Conservation (phyloP, 2,797 vertebrate genomes). For the Sorex maritimensis region DNA sequence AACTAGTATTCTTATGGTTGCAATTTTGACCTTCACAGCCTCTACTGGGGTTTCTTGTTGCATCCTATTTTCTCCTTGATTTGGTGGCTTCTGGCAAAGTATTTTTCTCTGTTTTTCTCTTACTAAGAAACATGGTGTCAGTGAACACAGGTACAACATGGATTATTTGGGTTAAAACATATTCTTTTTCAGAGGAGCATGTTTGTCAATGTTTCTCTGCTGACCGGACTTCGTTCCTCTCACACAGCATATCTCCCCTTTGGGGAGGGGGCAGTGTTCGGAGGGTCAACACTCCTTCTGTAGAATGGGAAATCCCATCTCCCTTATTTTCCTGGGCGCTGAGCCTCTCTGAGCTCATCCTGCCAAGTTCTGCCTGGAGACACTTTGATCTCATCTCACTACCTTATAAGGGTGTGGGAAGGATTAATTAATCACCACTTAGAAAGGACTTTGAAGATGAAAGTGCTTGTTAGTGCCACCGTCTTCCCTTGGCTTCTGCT, state of each 20-base stretch:
- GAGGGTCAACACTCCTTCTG: background rate
- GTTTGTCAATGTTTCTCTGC: background rate
- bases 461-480: constrained; percentile 47
- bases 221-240: background rate
- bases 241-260: background rate
- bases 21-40: background rate
- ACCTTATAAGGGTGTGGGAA: constrained; percentile 58
- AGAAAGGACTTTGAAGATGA: constrained; percentile 79
- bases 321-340: background rate
- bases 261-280: background rate
- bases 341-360: background rate
- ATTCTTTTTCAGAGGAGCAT: constrained; percentile 51
- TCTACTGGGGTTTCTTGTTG: background rate
- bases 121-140: background rate
- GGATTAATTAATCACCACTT: constrained; percentile 78
- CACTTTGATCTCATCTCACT: constrained; percentile 72
- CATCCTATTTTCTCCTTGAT: constrained; percentile 43
- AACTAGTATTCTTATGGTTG: background rate
- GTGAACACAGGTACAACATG: background rate
- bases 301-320: background rate
- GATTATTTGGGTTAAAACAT: constrained; percentile 56
- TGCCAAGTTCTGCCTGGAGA: constrained; percentile 37
- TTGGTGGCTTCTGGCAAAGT: constrained; percentile 23
- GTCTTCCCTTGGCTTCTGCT: background rate
- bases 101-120: background rate